Base-by-base conservation (phyloP, 2,113 vertebrate species). In the Odontesthes bonariensis region DNA sequence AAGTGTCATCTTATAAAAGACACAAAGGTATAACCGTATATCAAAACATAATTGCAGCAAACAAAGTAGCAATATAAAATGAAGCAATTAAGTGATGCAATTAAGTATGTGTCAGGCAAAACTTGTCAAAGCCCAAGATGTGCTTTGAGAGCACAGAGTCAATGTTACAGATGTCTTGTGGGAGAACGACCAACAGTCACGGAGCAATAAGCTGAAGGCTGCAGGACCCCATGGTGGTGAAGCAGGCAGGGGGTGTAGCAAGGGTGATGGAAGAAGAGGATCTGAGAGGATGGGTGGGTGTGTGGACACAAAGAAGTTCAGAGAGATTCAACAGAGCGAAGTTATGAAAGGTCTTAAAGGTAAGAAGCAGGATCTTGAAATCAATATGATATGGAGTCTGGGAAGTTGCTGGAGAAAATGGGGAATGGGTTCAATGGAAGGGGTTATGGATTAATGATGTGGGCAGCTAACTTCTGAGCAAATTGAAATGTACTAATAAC, bases 201-300 rank as follows among this genome's bases (percentile, higher is more conserved):
- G 46, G 20, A 58, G 0, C 32, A 35, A 16, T 14, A 38, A 31
- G 27, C 17, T 32, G 12, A 53, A 52, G 56, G 33, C 46, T 70
- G 11, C 46, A 51, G 10, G 10, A 38, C 68, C 56, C 4, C 16
- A 60, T 60, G 20, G 20, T 60, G 57, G 32, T 60, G 4, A 60
- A 22, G 27, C 38, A n/a, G 47, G 57, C 13, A 23, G 69, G 35
- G 22, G 46, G 47, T 42, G 38, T 4, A 52, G 12, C 8, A 11
- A 42, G 46, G 12, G 19, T 23, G 57, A 52, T 14, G 47, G 44
- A 51, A 11, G 68, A 59, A 20, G 68, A 71, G 60, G 46, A 40
- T 51, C 47, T 53, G 33, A 71, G 17, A 61, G 46, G 58, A 0
- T 6, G 49, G 59, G 58, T 0, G 33, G 57, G 33, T 53, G 46